Conservation (phyloP, 2,113 vertebrate genomes). For the Sebastes fasciatus region DNA sequence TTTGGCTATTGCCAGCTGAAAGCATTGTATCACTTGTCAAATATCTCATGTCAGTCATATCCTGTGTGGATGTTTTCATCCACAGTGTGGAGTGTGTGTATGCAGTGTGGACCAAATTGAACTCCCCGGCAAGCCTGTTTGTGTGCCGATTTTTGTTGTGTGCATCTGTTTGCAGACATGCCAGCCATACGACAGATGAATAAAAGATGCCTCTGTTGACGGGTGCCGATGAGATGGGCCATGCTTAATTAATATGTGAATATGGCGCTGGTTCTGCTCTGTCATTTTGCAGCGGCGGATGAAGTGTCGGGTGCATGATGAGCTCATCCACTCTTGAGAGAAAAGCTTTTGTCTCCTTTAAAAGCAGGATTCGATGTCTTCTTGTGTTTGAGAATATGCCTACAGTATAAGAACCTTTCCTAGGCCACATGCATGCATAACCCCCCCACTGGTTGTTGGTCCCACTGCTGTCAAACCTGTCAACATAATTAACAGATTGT, state of each 20-base stretch:
- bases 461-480: background rate
- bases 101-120: constrained; percentile 2
- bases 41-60: background rate
- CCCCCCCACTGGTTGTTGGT: background rate
- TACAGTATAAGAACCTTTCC: background rate
- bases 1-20: background rate
- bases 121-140: constrained; percentile 18
- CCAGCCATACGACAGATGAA: constrained; percentile 68
- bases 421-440: background rate
- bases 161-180: constrained; percentile 65
- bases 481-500: background rate
- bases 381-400: background rate
- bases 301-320: constrained; percentile 40
- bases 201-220: constrained; percentile 68
- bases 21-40: background rate
- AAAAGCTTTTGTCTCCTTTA: constrained; percentile 22
- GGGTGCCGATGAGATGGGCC: constrained; percentile 50
- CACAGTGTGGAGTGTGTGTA: background rate
- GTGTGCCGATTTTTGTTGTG: constrained; percentile 38
- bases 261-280: constrained; percentile 27
- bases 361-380: background rate
- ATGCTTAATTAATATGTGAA: constrained; percentile 73
- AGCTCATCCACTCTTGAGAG: constrained; percentile 42
- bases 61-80: background rate
- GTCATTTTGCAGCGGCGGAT: constrained; percentile 25